A percentile compares a stretch with the other conserved stretches of the same genome.
phyloP scores from a whole-genome alignment of 1,140 invertebrate genomes.

The Cydia splendana region DNA sequence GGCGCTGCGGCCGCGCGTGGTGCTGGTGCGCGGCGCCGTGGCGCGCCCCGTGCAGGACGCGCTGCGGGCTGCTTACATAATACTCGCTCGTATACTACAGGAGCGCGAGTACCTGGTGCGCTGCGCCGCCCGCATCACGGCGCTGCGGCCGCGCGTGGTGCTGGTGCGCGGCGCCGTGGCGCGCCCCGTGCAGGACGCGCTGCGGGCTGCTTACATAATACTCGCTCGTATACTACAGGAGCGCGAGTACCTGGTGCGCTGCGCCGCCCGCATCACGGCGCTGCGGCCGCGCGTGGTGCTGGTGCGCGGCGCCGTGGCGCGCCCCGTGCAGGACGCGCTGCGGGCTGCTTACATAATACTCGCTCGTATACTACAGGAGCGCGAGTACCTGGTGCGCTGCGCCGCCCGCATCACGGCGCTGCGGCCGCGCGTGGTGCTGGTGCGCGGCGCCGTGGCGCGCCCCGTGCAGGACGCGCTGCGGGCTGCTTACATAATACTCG shows the following conservation, averaged over 20 bases:
- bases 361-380: slow-evolving; percentile 83
- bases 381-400: slow-evolving; percentile 92
- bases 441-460: slow-evolving; percentile 93
- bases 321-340: slow-evolving; percentile 93
- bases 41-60: slow-evolving; percentile 94
- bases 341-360: too few species aligned
- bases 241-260: slow-evolving; percentile 92
- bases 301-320: slow-evolving; percentile 93
- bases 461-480: slow-evolving; percentile 93
- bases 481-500: too few species aligned
- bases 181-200: slow-evolving; percentile 91
- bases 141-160: slow-evolving; percentile 92
- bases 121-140: slow-evolving; percentile 92
- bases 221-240: slow-evolving; percentile 82
- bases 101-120: slow-evolving; percentile 95
- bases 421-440: slow-evolving; percentile 92
- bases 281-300: slow-evolving; percentile 93
- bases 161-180: slow-evolving; percentile 95
- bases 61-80: too few species aligned
- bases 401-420: slow-evolving; percentile 93
- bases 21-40: slow-evolving; percentile 94
- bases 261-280: slow-evolving; percentile 92
- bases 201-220: too few species aligned
- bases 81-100: slow-evolving; percentile 67
- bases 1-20: slow-evolving; percentile 90